Percentiles rank a stretch among this genome's conserved stretches.
These are phyloP conservation scores for Agonopterix alstromeriana DNA, from an alignment of 2,888 invertebrate genomes.

Conservation along the genomic window DNA sequence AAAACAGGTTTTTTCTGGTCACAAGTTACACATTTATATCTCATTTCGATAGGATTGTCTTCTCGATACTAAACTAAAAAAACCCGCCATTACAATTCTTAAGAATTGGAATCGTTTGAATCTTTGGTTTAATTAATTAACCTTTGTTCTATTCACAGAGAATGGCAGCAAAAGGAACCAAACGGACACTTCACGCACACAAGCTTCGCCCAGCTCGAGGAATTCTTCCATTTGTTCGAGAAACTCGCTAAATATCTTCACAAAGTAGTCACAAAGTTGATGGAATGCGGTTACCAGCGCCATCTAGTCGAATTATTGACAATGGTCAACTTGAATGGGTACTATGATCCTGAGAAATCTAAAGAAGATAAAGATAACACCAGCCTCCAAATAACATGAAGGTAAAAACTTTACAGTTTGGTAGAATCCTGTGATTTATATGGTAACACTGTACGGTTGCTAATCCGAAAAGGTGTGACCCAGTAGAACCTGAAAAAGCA, in stretches of 20 bases:
- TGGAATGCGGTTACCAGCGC: conserved; percentile 81
- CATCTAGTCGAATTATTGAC: conserved; percentile 80
- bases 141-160: conserved; percentile 44
- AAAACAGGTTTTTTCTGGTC: no score
- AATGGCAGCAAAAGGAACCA: conserved; percentile 71
- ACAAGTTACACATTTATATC: no score
- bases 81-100: no score
- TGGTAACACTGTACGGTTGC: no score
- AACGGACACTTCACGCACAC: conserved; percentile 73
- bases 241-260: conserved; percentile 78
- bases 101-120: no score
- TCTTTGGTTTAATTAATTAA: background rate
- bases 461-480: no score
- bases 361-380: conserved; percentile 43
- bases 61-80: no score
- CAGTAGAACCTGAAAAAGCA: no score
- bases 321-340: conserved; percentile 80
- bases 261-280: conserved; percentile 78
- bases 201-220: conserved; percentile 73
- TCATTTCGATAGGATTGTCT: no score
- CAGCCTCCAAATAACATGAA: conserved; percentile 21
- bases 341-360: conserved; percentile 60
- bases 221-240: conserved; percentile 78
- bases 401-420: background rate
- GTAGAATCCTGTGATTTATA: no score